Conservation (phyloP, 2,888 invertebrate genomes). For the Hyppa rectilinea region DNA sequence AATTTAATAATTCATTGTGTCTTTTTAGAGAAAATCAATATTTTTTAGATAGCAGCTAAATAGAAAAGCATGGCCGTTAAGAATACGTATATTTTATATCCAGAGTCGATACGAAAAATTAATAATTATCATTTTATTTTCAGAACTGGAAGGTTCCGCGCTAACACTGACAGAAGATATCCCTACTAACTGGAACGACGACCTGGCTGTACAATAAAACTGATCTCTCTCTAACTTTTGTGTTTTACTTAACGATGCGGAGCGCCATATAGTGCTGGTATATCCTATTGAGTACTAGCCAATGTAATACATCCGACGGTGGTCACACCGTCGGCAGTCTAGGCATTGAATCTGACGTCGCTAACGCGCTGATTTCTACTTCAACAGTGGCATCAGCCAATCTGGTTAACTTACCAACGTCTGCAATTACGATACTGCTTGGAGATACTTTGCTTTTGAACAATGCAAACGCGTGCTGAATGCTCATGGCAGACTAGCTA, state of each 20-base stretch:
- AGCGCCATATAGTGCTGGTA: not conserved
- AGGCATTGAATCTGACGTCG: too few relatives aligned
- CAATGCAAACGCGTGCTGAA: too few relatives aligned
- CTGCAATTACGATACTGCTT: too few relatives aligned
- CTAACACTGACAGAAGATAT: slow-evolving; percentile 69
- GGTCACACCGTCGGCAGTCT: too few relatives aligned
- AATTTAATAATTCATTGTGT: too few relatives aligned
- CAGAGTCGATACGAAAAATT: not conserved
- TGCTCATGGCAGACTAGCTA: too few relatives aligned
- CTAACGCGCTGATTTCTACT: too few relatives aligned
- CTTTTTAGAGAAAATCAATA: too few relatives aligned
- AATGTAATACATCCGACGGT: too few relatives aligned
- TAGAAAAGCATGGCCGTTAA: not conserved
- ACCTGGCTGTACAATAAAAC: slow-evolving; percentile 59
- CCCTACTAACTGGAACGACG: slow-evolving; percentile 56
- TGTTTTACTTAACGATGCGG: slow-evolving; percentile 3
- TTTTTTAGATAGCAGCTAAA: not conserved
- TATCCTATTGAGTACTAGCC: not conserved
- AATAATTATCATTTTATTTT: slow-evolving; percentile 46
- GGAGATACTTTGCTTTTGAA: too few relatives aligned
- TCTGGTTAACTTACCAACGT: too few relatives aligned
- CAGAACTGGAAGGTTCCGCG: slow-evolving; percentile 73
- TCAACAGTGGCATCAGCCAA: too few relatives aligned
- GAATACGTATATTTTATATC: not conserved
- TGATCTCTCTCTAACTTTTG: not conserved